These are phyloP conservation scores for Platanista minor DNA, from an alignment of 2,113 vertebrate species.

Conservation along the genomic window DNA sequence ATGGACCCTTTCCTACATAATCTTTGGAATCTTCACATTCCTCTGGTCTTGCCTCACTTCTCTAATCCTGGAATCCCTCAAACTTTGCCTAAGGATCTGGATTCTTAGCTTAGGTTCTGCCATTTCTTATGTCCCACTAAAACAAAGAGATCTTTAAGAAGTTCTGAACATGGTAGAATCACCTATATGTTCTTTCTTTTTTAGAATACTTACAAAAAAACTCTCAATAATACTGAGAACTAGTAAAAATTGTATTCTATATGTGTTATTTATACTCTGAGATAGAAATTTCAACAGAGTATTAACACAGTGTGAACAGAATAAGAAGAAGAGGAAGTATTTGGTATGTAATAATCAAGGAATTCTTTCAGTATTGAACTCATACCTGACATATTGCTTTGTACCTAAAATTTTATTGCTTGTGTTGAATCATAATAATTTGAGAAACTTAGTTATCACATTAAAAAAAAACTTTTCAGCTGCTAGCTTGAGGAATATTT, in stretches of 20 bases:
- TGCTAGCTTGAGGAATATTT: neutral
- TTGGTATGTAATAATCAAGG: neutral
- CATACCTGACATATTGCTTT: neutral
- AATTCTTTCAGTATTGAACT: neutral
- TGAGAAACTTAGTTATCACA: neutral
- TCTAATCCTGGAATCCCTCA: slow-evolving; percentile 3
- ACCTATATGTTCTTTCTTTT: neutral
- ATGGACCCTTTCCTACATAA: neutral
- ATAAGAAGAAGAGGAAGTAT: neutral
- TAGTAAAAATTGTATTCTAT: neutral
- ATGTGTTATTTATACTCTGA: neutral
- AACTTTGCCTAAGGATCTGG: neutral
- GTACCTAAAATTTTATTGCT: neutral
- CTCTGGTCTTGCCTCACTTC: neutral
- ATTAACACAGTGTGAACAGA: neutral
- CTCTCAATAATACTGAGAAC: neutral
- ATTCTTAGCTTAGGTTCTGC: neutral
- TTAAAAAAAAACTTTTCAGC: neutral
- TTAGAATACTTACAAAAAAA: neutral
- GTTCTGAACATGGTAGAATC: neutral
- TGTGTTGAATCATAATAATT: neutral
- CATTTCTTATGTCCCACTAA: neutral
- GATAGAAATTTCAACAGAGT: neutral
- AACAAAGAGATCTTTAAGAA: slow-evolving; percentile 12
- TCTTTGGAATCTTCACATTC: slow-evolving; percentile 13